These are phyloP conservation scores for Anguilla anguilla DNA, from an alignment of 2,797 vertebrate species.

Conservation along the genomic window DNA sequence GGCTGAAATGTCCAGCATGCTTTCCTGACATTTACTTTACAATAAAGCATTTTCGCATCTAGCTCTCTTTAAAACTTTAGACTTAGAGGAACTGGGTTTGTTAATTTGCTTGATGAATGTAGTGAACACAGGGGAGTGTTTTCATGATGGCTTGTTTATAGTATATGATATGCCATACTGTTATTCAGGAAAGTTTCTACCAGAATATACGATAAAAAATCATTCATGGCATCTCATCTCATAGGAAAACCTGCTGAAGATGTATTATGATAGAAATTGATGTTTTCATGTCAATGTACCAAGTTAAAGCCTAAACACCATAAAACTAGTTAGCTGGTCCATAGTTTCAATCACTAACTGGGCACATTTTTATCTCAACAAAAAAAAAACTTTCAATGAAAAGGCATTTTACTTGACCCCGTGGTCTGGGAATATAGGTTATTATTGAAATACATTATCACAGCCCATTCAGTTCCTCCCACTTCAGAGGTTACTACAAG, in stretches of 20 bases:
- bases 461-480: background rate
- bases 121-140: background rate
- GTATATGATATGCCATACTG: background rate
- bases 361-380: background rate
- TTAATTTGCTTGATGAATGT: background rate
- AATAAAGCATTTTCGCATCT: background rate
- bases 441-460: background rate
- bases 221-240: background rate
- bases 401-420: background rate
- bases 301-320: background rate
- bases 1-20: slow-evolving; percentile 18
- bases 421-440: background rate
- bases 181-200: background rate
- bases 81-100: background rate
- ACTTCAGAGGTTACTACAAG: background rate
- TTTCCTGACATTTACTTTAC: background rate
- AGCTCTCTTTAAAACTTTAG: background rate
- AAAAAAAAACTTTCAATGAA: background rate
- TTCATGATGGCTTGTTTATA: background rate
- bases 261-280: background rate
- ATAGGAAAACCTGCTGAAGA: background rate
- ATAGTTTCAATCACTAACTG: background rate
- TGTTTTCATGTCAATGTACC: background rate
- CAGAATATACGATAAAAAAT: background rate
- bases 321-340: background rate